A percentile compares a stretch with the other conserved stretches of the same genome.
phyloP scores from a whole-genome alignment of 2,113 vertebrate species.

The Corvus moneduloides region DNA sequence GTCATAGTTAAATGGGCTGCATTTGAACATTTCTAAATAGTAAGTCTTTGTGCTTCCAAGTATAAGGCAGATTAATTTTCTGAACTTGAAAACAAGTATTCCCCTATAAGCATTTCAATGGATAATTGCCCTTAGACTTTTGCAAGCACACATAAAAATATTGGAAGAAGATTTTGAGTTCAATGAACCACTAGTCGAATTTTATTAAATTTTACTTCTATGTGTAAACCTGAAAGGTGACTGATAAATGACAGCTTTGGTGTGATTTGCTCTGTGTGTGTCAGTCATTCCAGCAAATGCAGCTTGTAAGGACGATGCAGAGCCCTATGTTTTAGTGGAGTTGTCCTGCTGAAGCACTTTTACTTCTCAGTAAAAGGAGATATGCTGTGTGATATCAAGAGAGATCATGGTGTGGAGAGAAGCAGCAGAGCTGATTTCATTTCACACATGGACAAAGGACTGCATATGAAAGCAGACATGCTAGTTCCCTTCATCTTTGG shows the following conservation, averaged over 20 bases:
- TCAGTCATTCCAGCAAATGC: neutral
- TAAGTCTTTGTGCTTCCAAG: neutral
- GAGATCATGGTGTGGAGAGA: neutral
- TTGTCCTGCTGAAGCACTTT: neutral
- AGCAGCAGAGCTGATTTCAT: neutral
- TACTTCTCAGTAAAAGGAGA: neutral
- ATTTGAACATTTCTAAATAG: neutral
- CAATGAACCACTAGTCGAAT: neutral
- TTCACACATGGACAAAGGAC: neutral
- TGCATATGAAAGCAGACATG: neutral
- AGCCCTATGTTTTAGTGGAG: neutral
- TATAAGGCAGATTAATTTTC: neutral
- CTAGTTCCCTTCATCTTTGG: neutral
- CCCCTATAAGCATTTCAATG: neutral
- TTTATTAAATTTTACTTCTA: neutral
- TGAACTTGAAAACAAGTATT: neutral
- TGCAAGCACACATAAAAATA: neutral
- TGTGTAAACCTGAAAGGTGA: neutral
- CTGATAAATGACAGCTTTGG: neutral
- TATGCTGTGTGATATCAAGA: neutral
- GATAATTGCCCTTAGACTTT: neutral
- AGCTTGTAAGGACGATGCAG: neutral
- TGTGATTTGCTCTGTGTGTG: neutral
- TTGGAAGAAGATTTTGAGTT: neutral
- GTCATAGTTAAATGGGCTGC: neutral